Evolutionary conservation across 2,113 vertebrate genomes (phyloP).

Genomic region (Marcusenius ussheri): DNA sequence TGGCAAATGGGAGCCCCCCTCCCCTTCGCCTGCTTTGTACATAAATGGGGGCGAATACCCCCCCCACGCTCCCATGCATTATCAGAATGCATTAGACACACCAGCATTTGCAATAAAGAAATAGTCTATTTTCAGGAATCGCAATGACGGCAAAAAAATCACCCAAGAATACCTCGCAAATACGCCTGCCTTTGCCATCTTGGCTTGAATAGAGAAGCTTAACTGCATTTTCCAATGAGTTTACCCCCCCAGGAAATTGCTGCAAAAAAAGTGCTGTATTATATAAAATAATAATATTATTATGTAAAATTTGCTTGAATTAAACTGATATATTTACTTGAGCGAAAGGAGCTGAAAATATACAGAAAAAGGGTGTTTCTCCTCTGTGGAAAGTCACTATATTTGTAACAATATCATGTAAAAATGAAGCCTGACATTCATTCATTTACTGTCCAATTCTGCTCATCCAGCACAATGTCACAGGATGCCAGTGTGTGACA

Average conservation of each 20-base stretch:
- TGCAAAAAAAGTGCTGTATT: not conserved
- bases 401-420: not conserved
- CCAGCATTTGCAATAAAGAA: not conserved
- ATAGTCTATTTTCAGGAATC: not conserved
- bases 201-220: not conserved
- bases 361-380: not conserved
- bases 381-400: not conserved
- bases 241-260: not conserved
- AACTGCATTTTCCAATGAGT: not conserved
- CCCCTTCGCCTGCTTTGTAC: not conserved
- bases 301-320: not conserved
- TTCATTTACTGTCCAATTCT: not conserved
- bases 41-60: not conserved
- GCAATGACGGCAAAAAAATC: not conserved
- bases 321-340: not conserved
- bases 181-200: not conserved
- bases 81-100: not conserved
- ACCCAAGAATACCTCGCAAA: not conserved
- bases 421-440: not conserved
- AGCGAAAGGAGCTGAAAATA: not conserved
- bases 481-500: not conserved
- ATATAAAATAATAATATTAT: not conserved
- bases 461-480: not conserved
- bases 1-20: not conserved
- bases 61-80: not conserved